Percentiles rank a stretch among this genome's conserved stretches.
Conservation (phyloP, 2,113 vertebrate genomes). For the Phrynocephalus versicolor region DNA sequence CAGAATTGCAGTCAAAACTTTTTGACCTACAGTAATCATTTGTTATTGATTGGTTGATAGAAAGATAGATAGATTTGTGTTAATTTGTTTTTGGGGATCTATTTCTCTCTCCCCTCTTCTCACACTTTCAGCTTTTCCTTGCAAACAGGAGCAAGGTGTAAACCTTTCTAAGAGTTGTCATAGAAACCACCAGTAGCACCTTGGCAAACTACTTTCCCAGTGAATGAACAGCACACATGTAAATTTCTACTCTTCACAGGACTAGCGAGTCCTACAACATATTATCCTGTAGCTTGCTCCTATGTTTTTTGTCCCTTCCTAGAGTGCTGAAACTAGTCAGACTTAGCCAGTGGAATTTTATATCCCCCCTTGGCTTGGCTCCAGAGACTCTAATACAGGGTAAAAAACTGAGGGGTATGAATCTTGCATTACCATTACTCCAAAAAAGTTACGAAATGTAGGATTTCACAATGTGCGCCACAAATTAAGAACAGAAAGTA, state of each 20-base stretch:
- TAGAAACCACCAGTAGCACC: conserved; percentile 52
- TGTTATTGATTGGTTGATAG: neutral
- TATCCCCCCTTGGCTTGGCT: conserved; percentile 5
- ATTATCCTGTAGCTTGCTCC: conserved; percentile 18
- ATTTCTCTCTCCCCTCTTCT: neutral
- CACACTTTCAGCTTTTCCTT: conserved; percentile 25
- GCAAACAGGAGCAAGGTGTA: conserved; percentile 28
- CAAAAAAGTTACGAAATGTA: neutral
- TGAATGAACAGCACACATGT: conserved; percentile 35
- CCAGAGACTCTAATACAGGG: neutral
- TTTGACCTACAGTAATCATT: neutral
- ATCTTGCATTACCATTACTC: neutral
- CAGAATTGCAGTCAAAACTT: conserved; percentile 14
- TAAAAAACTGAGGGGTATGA: neutral
- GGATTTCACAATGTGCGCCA: neutral
- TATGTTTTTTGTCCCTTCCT: neutral
- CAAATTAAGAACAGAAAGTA: conserved; percentile 1
- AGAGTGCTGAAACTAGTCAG: neutral
- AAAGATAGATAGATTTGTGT: too few relatives aligned
- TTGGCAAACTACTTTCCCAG: conserved; percentile 34
- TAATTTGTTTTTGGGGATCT: neutral
- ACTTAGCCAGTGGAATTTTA: neutral
- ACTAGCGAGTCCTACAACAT: conserved; percentile 2
- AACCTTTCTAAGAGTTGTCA: conserved; percentile 52
- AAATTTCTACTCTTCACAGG: conserved; percentile 30